phyloP scores from a whole-genome alignment of 2,797 vertebrate species.

The Cynopterus sphinx region DNA sequence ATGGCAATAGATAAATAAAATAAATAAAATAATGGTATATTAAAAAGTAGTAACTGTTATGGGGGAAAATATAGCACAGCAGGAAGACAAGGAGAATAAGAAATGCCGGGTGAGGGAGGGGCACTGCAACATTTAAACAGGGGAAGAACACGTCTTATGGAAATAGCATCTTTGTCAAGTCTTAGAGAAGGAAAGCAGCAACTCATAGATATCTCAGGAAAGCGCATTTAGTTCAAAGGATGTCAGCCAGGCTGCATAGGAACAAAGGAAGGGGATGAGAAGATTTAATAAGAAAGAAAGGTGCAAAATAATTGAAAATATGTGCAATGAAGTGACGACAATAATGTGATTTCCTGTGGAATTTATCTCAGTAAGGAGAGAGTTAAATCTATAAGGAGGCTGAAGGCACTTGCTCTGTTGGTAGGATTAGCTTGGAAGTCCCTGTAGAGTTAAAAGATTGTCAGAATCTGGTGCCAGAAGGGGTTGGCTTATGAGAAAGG shows the following conservation, averaged over 20 bases:
- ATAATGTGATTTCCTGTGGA: background rate
- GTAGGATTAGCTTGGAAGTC: background rate
- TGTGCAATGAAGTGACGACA: background rate
- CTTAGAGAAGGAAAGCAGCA: background rate
- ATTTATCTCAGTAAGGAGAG: background rate
- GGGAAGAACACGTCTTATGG: background rate
- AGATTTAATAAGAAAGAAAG: background rate
- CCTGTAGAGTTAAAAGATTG: background rate
- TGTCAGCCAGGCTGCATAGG: rapidly evolving
- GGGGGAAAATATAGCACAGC: background rate
- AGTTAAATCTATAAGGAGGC: background rate
- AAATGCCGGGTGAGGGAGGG: background rate
- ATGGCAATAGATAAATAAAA: background rate
- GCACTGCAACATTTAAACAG: background rate
- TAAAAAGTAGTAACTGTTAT: background rate
- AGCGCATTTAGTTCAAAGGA: background rate
- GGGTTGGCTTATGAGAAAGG: background rate
- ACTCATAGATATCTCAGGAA: background rate
- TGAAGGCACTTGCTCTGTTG: background rate
- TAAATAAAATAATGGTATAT: background rate
- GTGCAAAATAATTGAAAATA: background rate
- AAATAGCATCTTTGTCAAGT: background rate
- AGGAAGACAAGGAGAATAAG: background rate
- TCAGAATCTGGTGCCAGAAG: background rate
- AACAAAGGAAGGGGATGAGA: background rate